Evolutionary conservation across 2,113 vertebrate species (phyloP), one percentile per base, ranked within the genome.

Genomic region (Trichomycterus rosablanca): DNA sequence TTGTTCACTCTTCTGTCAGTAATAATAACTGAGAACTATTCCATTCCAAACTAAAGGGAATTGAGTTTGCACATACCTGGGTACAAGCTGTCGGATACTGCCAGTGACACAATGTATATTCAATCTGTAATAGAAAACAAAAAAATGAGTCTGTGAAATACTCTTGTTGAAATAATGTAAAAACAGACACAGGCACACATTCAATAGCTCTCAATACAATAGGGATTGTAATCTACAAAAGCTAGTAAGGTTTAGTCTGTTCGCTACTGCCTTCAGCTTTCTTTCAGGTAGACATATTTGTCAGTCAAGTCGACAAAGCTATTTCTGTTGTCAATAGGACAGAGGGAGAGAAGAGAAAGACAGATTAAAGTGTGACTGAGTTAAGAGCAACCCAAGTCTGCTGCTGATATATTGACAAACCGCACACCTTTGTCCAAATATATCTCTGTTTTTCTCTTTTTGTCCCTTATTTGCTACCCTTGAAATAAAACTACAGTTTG

Each of bases 221-320:
- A 39, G 28, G 28, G 46, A 66, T 35, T 18, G 52, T 66, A 73
- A 73, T 74, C 63, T 70, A 60, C 67, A 66, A 54, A 59, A 50
- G 24, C 64, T 61, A 63, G 58, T 66, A 20, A 40, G 67, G 58
- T 61, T 64, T 32, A 59, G 59, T 56, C 62, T 66, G 58, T 66
- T 30, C 22, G 52, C 56, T 46, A 62, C 51, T 58, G 57, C 70
- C 45, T 72, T 67, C 42, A 62, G 44, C 52, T 45, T 84, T 88
- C 78, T 84, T 80, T 84, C 82, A 86, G 80, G 67, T 80, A 79
- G 84, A 87, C 81, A 86, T 82, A 85, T 83, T 84, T 89, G 85
- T 87, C 86, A 87, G 82, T 88, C 84, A 88, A 78, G 74, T 78
- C 58, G 78, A 82, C 80, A 83, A 86, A 84, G 76, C 83, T 75